Evolutionary conservation across 2,797 vertebrate genomes (phyloP).

Genomic region (Rhinoraja longicauda): DNA sequence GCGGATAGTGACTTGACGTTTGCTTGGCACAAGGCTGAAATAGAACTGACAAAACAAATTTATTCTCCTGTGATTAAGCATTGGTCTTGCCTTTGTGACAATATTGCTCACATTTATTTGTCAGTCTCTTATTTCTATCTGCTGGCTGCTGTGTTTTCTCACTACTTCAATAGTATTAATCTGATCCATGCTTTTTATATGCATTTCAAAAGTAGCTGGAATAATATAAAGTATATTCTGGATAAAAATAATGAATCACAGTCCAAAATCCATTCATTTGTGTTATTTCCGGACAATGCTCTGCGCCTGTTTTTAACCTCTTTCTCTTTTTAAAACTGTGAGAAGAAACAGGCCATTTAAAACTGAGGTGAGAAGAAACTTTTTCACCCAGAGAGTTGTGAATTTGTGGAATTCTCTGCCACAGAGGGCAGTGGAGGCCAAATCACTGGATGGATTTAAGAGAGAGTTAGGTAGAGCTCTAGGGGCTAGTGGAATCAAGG

Average conservation of each 20-base stretch:
- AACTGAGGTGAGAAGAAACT: no score
- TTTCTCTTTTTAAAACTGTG: background rate
- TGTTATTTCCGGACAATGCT: no score
- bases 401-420: no score
- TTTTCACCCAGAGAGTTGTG: no score
- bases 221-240: background rate
- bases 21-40: constrained; percentile 46
- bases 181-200: background rate
- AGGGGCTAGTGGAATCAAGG: no score
- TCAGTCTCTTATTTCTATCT: background rate
- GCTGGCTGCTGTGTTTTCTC: background rate
- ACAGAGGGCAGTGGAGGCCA: no score
- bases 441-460: no score
- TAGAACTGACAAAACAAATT: constrained; percentile 53
- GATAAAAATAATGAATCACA: background rate
- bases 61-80: constrained; percentile 47
- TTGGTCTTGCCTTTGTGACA: constrained; percentile 9
- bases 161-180: background rate
- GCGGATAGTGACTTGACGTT: constrained; percentile 50
- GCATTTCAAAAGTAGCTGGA: background rate
- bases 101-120: constrained; percentile 27
- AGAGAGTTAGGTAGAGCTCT: no score
- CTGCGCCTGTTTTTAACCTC: background rate
- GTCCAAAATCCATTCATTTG: background rate
- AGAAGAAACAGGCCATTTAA: no score